Percentiles rank a stretch among this genome's conserved stretches.
phyloP scores from a whole-genome alignment of 2,888 invertebrate genomes.

The Drosophila algonquin region DNA sequence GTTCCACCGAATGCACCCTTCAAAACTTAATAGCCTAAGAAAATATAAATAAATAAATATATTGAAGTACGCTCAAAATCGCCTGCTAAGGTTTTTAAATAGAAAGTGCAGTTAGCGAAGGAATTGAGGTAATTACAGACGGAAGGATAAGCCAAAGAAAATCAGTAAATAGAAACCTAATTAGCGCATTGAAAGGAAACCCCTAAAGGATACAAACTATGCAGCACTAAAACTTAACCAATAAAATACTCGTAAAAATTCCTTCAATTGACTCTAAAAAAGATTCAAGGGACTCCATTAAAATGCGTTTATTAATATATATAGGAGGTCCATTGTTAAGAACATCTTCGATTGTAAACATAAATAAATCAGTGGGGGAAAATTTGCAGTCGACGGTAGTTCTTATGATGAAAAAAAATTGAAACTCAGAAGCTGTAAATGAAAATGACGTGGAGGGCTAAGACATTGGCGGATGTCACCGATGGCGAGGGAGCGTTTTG shows the following conservation, averaged over 20 bases:
- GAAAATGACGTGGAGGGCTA: too few species aligned
- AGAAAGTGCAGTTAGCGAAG: conserved; percentile 16
- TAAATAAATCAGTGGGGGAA: conserved; percentile 44
- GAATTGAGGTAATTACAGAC: conserved; percentile 27
- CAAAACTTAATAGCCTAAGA: neutral
- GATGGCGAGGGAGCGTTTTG: conserved; percentile 34
- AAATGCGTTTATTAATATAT: neutral
- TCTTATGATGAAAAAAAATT: conserved; percentile 32
- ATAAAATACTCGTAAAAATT: conserved; percentile 7
- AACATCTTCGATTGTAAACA: conserved; percentile 30
- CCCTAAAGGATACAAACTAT: neutral
- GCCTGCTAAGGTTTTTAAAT: neutral
- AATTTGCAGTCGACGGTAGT: conserved; percentile 43
- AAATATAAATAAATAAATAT: too few species aligned
- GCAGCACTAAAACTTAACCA: conserved; percentile 16
- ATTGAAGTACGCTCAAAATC: neutral
- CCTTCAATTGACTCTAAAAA: too few species aligned
- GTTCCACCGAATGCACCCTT: neutral
- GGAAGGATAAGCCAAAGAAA: conserved; percentile 9
- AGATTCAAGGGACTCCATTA: neutral
- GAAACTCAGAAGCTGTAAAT: conserved; percentile 35
- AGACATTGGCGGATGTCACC: too few species aligned
- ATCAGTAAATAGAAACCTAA: conserved; percentile 10
- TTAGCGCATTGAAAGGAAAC: conserved; percentile 8
- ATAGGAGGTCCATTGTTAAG: neutral